Evolutionary conservation across 2,797 vertebrate species (phyloP).

Genomic region (Acipenser ruthenus): DNA sequence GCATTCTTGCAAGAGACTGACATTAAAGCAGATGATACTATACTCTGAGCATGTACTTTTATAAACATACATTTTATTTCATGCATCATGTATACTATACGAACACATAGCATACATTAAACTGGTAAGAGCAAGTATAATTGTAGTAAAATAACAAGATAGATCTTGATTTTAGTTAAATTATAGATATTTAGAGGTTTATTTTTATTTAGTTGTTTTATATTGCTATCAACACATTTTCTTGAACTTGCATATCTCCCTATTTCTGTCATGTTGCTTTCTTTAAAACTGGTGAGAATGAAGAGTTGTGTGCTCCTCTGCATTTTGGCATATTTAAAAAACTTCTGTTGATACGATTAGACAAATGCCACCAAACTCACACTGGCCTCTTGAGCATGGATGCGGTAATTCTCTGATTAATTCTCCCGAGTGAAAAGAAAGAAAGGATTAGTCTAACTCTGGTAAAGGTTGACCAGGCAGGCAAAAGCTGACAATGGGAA

Average conservation of each 20-base stretch:
- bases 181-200: too few species aligned
- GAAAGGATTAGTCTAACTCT: slow-evolving; percentile 13
- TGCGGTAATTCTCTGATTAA: slow-evolving; percentile 14
- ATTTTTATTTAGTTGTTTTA: neutral
- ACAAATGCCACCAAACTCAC: neutral
- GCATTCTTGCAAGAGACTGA: too few species aligned
- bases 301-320: neutral
- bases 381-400: slow-evolving; percentile 13
- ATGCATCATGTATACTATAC: too few species aligned
- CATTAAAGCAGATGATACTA: too few species aligned
- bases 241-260: too few species aligned
- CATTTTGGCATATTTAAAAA: neutral
- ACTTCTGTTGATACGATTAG: neutral
- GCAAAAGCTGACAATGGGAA: slow-evolving; percentile 4
- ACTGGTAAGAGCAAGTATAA: too few species aligned
- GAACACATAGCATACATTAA: too few species aligned
- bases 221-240: neutral
- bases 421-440: slow-evolving; percentile 17
- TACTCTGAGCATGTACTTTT: too few species aligned
- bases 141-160: too few species aligned
- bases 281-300: slow-evolving; percentile 14
- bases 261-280: slow-evolving; percentile 10
- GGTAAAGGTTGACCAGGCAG: neutral
- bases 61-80: too few species aligned
- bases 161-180: too few species aligned